phyloP scores from a whole-genome alignment of 2,113 vertebrate genomes.

The Nansenia antarctica region DNA sequence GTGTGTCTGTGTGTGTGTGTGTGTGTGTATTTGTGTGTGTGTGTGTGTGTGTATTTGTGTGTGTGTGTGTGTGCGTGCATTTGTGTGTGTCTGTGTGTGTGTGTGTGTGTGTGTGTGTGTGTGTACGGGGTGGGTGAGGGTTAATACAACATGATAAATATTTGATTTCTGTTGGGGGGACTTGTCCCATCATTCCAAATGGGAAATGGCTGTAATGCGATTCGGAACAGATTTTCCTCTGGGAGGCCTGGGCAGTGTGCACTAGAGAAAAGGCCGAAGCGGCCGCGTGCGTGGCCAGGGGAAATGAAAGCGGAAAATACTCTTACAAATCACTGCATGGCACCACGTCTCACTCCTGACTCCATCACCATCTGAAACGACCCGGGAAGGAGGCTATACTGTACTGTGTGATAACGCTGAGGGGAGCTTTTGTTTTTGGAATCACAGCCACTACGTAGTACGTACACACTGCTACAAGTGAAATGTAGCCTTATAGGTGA shows the following conservation, averaged over 20 bases:
- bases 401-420: background rate
- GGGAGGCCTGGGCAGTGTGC: constrained; percentile 55
- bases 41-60: too few relatives aligned
- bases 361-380: constrained; percentile 51
- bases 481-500: too few relatives aligned
- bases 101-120: constrained; percentile 29
- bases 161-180: constrained; percentile 77
- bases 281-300: constrained; percentile 69
- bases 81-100: too few relatives aligned
- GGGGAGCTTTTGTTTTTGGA: background rate
- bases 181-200: constrained; percentile 72
- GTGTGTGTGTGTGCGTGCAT: too few relatives aligned
- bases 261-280: constrained; percentile 48
- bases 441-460: too few relatives aligned
- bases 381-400: constrained; percentile 30
- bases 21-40: constrained; percentile 30
- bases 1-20: constrained; percentile 29
- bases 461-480: too few relatives aligned
- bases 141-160: constrained; percentile 79
- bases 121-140: constrained; percentile 52
- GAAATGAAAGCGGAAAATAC: constrained; percentile 77
- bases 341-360: constrained; percentile 53
- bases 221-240: constrained; percentile 74
- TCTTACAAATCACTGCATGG: constrained; percentile 72
- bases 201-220: constrained; percentile 76